A percentile compares a stretch with the other conserved stretches of the same genome.
Evolutionary conservation across 2,113 vertebrate species (phyloP).

Genomic region (Pelobates fuscus): DNA sequence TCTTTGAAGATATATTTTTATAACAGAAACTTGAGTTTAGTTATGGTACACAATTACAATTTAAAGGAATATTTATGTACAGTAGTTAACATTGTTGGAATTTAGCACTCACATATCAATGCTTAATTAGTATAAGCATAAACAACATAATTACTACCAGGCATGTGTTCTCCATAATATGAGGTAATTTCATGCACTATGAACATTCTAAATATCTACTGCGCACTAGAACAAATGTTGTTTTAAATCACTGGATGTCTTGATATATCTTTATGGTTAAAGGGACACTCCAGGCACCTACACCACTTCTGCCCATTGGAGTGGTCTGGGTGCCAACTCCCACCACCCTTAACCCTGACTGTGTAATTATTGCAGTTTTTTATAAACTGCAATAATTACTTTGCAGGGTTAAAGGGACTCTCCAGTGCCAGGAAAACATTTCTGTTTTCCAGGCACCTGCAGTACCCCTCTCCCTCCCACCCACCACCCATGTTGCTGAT

Average conservation of each 20-base stretch:
- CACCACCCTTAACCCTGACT: too few species aligned
- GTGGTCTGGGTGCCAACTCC: too few species aligned
- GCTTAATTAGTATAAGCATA: slow-evolving; percentile 80
- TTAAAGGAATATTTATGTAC: slow-evolving; percentile 81
- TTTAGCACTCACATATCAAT: slow-evolving; percentile 77
- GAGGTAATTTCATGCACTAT: slow-evolving; percentile 77
- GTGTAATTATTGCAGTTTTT: too few species aligned
- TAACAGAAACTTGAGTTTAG: slow-evolving; percentile 51
- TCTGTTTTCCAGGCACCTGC: too few species aligned
- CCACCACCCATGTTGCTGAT: too few species aligned
- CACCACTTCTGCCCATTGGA: too few species aligned
- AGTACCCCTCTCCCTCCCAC: too few species aligned
- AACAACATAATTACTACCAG: slow-evolving; percentile 83
- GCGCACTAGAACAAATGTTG: slow-evolving; percentile 61
- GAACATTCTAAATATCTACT: slow-evolving; percentile 76
- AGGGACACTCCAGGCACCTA: too few species aligned
- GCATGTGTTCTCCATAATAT: slow-evolving; percentile 76
- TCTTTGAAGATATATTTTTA: not conserved
- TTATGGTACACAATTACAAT: slow-evolving; percentile 72
- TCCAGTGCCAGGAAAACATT: too few species aligned
- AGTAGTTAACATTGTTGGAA: slow-evolving; percentile 80
- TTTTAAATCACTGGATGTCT: slow-evolving; percentile 71
- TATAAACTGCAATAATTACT: too few species aligned
- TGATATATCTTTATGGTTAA: slow-evolving; percentile 59
- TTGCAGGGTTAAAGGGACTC: too few species aligned